Base-by-base conservation (phyloP, 2,113 vertebrate species). In the Platycercus adscitus region DNA sequence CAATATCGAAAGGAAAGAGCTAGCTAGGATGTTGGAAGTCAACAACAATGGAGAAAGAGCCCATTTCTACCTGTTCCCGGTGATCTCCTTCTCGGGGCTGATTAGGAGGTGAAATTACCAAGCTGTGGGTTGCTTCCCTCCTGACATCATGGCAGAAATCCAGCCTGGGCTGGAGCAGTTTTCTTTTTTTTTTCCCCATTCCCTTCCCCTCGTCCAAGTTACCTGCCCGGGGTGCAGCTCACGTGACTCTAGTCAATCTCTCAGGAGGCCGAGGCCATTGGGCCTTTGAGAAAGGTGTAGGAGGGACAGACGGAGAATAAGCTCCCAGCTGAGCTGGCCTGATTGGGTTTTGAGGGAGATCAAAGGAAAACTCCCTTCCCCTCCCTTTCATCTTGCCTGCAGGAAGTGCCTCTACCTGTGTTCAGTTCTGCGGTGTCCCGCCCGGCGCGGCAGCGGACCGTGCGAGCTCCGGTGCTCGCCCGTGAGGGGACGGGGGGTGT, bases 71-170 rank as follows among this genome's bases (percentile, higher is more conserved):
- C 99, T 99, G 98, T 93, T 98, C 97, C 93, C 95, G 95, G 97
- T 98, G 94, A 97, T 94, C 95, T 96, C 89, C 97, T 93, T 93
- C 81, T 95, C 70, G 81, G 98, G 98, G 98, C 98, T 97, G 98
- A 98, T 96, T 98, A 97, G 98, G 98, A 96, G 87, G 68, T 28
- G 86, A 98, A 98, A 97, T 96, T 94, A 98, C 96, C 98, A 98
- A 93, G 97, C 98, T 98, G 97, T 97, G 96, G 96, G 96, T 97
- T 98, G 98, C 98, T 98, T 97, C 98, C 98, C 98, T 98, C 98
- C 98, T 98, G 98, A 98, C 98, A 98, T 98, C 98, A 99, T 98
- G 98, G 98, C 98, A 98, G 98, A 97, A 98, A 95, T 97, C 95
- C 92, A 95, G 93, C 77, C 89, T 93, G 81, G 66, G 84, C 77